Percentiles rank a stretch among this genome's conserved stretches.
Conservation (phyloP, 1,140 invertebrate genomes). For the Centruroides vittatus region DNA sequence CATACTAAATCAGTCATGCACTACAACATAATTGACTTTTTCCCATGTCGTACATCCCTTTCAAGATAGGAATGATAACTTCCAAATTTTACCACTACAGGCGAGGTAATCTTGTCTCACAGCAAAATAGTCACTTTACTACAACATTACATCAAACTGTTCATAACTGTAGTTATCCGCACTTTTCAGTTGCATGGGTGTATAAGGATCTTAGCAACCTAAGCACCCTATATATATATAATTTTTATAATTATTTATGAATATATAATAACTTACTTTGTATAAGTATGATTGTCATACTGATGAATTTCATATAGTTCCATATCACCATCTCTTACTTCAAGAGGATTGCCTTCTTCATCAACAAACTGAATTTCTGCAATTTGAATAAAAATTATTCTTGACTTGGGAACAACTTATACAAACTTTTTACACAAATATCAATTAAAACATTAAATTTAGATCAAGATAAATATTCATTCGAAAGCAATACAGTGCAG, state of each 20-base stretch:
- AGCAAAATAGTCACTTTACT: no score
- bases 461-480: neutral
- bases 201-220: no score
- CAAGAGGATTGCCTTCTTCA: constrained; percentile 11
- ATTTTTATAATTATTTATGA: neutral
- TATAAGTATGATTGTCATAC: neutral
- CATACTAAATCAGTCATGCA: no score
- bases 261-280: neutral
- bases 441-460: neutral
- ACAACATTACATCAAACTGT: no score
- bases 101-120: no score
- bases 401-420: neutral
- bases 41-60: no score
- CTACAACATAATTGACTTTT: no score
- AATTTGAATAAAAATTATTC: neutral
- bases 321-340: constrained; percentile 8
- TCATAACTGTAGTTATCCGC: no score
- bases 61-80: no score
- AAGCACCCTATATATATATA: neutral
- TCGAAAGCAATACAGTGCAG: neutral
- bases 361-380: constrained; percentile 11
- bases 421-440: neutral
- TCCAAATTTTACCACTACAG: no score
- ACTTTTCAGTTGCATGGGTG: no score
- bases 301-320: constrained; percentile 10